These are phyloP conservation scores for Erannis defoliaria DNA, from an alignment of 2,888 invertebrate genomes.

Conservation along the genomic window DNA sequence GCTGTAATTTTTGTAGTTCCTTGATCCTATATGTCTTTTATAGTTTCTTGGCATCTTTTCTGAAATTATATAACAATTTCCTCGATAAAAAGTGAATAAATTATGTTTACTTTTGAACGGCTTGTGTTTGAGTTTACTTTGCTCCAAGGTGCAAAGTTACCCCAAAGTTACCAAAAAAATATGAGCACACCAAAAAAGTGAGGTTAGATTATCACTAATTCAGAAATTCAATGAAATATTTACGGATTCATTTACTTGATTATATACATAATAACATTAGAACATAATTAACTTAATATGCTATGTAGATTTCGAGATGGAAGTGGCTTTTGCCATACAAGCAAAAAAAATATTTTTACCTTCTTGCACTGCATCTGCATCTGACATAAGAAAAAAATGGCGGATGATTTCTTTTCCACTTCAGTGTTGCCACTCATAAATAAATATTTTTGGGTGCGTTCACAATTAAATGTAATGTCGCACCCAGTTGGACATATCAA, in stretches of 20 bases:
- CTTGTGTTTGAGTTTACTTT: slow-evolving; percentile 3
- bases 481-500: slow-evolving; percentile 3
- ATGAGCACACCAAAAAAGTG: no score
- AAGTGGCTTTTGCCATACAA: background rate
- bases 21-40: slow-evolving; percentile 20
- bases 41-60: slow-evolving; percentile 40
- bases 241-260: no score
- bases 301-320: background rate
- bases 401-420: background rate
- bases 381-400: slow-evolving; percentile 8
- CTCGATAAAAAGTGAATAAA: no score
- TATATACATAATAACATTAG: no score
- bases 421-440: slow-evolving; percentile 6
- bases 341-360: background rate
- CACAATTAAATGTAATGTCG: slow-evolving; percentile 1
- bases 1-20: no score
- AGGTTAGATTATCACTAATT: no score
- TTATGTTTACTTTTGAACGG: slow-evolving; percentile 1
- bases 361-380: background rate
- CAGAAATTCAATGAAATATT: background rate
- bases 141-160: background rate
- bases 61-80: slow-evolving; percentile 38
- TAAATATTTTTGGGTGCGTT: slow-evolving; percentile 3
- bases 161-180: no score
- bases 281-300: no score